Conservation (phyloP, 2,888 invertebrate genomes). For the Oligia latruncula region DNA sequence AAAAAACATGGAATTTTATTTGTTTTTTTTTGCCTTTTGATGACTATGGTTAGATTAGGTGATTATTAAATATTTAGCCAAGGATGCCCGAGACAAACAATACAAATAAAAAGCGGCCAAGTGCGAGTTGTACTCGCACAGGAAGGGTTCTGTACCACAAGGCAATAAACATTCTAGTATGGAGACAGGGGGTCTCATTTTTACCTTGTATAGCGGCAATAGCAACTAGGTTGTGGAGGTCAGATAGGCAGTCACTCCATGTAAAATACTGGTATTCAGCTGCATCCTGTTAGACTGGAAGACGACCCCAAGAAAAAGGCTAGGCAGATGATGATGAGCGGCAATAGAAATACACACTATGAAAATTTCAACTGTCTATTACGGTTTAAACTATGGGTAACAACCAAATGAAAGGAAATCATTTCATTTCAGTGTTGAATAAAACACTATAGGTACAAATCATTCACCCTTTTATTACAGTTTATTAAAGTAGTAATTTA, state of each 20-base stretch:
- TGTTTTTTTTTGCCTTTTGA: neutral
- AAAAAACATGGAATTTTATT: neutral
- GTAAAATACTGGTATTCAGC: too few species aligned
- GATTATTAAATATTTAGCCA: neutral
- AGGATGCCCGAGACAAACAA: neutral
- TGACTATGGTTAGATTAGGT: neutral
- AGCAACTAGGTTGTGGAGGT: too few species aligned
- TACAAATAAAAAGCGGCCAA: too few species aligned
- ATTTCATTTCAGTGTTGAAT: neutral
- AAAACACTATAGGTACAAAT: neutral
- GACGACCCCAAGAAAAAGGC: too few species aligned
- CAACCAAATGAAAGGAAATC: neutral
- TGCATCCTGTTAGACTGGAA: too few species aligned
- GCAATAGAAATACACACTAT: neutral
- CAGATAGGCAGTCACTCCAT: too few species aligned
- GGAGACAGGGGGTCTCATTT: too few species aligned
- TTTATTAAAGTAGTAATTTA: neutral
- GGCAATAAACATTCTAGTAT: too few species aligned
- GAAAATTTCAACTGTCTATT: too few species aligned
- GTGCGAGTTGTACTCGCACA: too few species aligned
- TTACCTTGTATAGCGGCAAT: neutral
- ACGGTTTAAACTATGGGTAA: neutral
- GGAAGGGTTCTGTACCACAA: neutral
- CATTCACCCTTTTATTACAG: constrained; percentile 41
- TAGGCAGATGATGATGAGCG: too few species aligned